Conservation (phyloP, 2,797 vertebrate species). For the Simalia tracyae region DNA sequence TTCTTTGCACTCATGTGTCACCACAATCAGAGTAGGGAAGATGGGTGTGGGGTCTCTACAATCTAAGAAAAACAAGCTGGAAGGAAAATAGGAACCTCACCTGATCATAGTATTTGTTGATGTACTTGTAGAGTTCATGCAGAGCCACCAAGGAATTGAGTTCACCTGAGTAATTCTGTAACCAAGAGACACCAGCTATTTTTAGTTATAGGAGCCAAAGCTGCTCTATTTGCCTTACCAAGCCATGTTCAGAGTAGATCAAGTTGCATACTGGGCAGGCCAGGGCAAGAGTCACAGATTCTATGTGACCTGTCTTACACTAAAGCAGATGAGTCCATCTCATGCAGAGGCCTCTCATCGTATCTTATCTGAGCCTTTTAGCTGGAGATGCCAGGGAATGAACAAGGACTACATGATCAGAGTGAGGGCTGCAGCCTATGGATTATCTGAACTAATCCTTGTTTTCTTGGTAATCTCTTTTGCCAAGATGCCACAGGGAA, state of each 20-base stretch:
- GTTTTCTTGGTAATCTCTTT: background rate
- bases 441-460: background rate
- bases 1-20: too few species aligned
- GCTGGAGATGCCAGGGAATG: background rate
- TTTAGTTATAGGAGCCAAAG: constrained; percentile 20
- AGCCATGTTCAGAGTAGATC: background rate
- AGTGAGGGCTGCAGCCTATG: background rate
- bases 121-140: constrained; percentile 98
- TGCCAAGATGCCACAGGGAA: background rate
- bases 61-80: background rate
- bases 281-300: background rate
- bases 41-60: background rate
- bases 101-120: constrained; percentile 99
- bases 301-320: background rate
- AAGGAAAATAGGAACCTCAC: constrained; percentile 65
- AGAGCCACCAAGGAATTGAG: constrained; percentile 94
- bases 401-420: background rate
- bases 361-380: background rate
- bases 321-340: background rate
- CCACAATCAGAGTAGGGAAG: background rate
- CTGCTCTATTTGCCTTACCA: too few species aligned
- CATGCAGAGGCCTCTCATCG: background rate
- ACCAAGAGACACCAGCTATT: constrained; percentile 50
- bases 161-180: constrained; percentile 94
- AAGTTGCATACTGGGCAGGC: background rate